phyloP scores from a whole-genome alignment of 1,140 invertebrate genomes.

The Melitaea cinxia region DNA sequence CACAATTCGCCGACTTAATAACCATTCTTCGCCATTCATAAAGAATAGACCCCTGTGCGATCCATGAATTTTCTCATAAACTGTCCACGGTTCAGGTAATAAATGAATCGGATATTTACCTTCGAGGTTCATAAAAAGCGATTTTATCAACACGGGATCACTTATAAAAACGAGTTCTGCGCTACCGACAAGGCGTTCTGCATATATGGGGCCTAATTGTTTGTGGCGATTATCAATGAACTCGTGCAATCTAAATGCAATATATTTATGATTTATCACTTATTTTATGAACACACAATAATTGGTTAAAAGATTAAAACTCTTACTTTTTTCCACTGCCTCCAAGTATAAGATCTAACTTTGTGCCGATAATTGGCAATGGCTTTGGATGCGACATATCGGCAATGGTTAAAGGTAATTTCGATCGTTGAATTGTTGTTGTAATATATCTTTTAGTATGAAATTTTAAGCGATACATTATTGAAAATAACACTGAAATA shows the following conservation, averaged over 20 bases:
- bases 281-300: constrained; percentile 5
- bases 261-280: neutral
- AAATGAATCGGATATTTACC: constrained; percentile 90
- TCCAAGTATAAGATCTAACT: constrained; percentile 56
- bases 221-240: constrained; percentile 88
- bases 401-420: constrained; percentile 12
- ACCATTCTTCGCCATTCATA: constrained; percentile 93
- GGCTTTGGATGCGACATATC: constrained; percentile 54
- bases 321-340: constrained; percentile 64
- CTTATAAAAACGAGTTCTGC: constrained; percentile 87
- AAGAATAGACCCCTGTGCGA: constrained; percentile 91
- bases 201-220: constrained; percentile 88
- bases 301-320: neutral
- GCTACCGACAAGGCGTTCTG: constrained; percentile 85
- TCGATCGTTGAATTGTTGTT: neutral
- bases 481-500: neutral
- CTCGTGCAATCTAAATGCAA: constrained; percentile 78
- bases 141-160: constrained; percentile 86
- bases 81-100: constrained; percentile 90
- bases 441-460: neutral
- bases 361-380: constrained; percentile 63
- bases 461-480: constrained; percentile 10
- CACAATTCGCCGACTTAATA: constrained; percentile 85
- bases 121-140: constrained; percentile 87
- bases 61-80: constrained; percentile 88